Evolutionary conservation across 92 coral and sea anemone species (phyloP).

Genomic region (Diadumene lineata): DNA sequence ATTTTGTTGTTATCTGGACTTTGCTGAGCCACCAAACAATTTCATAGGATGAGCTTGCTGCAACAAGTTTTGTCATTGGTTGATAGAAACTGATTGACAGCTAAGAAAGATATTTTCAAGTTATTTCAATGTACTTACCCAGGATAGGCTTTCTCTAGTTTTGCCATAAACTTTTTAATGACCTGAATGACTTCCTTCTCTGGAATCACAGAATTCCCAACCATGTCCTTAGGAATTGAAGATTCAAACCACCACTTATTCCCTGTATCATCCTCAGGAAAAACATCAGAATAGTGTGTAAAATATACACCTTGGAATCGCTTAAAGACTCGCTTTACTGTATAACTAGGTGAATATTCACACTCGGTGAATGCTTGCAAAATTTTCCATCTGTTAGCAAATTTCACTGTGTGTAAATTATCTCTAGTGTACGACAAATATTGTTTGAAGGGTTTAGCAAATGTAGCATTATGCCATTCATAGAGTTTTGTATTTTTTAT

Average conservation of each 20-base stretch:
- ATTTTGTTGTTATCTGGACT: background rate
- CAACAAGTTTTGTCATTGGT: background rate
- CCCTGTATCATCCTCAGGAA: slow-evolving; percentile 76
- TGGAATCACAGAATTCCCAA: slow-evolving; percentile 55
- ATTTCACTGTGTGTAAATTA: background rate
- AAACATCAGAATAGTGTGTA: slow-evolving; percentile 72
- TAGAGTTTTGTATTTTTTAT: background rate
- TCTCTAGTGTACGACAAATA: slow-evolving; percentile 3
- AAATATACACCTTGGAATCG: slow-evolving; percentile 66
- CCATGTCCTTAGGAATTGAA: slow-evolving; percentile 48
- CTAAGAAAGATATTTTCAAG: background rate
- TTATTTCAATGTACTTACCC: slow-evolving; percentile 20
- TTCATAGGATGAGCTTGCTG: background rate
- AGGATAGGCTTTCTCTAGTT: slow-evolving; percentile 24
- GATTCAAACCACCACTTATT: slow-evolving; percentile 57
- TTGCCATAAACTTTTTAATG: slow-evolving; percentile 26
- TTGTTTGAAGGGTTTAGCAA: background rate
- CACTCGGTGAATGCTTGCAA: slow-evolving; percentile 41
- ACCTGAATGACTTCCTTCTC: slow-evolving; percentile 48
- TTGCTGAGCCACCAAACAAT: background rate
- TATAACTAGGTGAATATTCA: slow-evolving; percentile 47
- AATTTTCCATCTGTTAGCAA: slow-evolving; percentile 9
- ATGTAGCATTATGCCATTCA: background rate
- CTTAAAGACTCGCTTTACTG: slow-evolving; percentile 24
- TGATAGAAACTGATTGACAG: background rate